Evolutionary conservation across 1,140 invertebrate genomes (phyloP).

Genomic region (Apis florea): DNA sequence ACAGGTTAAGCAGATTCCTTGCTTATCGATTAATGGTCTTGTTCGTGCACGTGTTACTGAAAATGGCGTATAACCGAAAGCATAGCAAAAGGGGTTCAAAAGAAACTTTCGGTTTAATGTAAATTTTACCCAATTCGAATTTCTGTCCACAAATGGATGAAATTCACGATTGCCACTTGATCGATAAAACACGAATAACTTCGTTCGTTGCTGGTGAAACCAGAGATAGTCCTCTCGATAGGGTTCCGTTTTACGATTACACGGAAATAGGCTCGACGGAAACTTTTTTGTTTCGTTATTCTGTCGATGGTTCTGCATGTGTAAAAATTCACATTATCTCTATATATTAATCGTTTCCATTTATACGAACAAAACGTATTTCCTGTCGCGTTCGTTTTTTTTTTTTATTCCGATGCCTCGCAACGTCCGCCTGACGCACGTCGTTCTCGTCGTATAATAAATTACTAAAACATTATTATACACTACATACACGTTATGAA

Average conservation of each 20-base stretch:
- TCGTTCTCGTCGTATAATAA: constrained; percentile 45
- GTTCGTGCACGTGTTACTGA: not conserved
- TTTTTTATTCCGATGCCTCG: not conserved
- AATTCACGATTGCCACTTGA: not conserved
- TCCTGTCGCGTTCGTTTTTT: not conserved
- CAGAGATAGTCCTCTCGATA: constrained; percentile 1
- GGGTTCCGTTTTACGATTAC: not conserved
- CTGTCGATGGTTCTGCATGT: not conserved
- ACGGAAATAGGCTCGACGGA: constrained; percentile 21
- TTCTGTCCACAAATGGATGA: not conserved
- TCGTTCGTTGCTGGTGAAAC: constrained; percentile 32
- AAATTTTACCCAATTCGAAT: not conserved
- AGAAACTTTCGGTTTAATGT: constrained; percentile 8
- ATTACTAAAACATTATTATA: constrained; percentile 75
- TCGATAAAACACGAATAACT: constrained; percentile 20
- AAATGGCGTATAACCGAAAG: constrained; percentile 5
- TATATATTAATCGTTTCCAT: not conserved
- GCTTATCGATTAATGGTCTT: not conserved
- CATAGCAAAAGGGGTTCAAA: not conserved
- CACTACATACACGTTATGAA: constrained; percentile 77
- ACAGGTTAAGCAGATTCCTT: not conserved
- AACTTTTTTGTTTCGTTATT: constrained; percentile 6
- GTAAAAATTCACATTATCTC: not conserved
- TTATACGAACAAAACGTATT: not conserved
- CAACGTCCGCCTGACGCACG: not conserved